phyloP scores from a whole-genome alignment of 2,113 vertebrate genomes.

The Formicarius rufipectus region DNA sequence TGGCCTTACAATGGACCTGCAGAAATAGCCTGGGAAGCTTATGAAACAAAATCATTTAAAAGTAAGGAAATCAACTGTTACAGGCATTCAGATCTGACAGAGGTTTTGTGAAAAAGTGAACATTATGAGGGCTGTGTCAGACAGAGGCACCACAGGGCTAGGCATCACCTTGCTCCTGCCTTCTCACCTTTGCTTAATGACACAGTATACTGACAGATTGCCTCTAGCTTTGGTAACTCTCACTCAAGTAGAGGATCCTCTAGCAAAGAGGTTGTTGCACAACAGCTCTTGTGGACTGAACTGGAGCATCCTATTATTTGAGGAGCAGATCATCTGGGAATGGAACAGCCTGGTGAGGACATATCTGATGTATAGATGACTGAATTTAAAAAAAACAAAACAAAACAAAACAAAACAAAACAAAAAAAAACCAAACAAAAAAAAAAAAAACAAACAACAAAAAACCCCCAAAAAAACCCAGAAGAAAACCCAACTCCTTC shows the following conservation, averaged over 20 bases:
- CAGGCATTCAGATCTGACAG: background rate
- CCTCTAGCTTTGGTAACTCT: background rate
- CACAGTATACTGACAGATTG: background rate
- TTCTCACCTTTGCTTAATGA: background rate
- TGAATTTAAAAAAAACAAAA: background rate
- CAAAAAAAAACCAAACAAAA: too few relatives aligned
- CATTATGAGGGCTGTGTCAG: background rate
- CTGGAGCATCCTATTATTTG: background rate
- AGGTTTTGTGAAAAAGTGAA: background rate
- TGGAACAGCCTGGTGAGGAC: background rate
- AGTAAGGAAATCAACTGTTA: background rate
- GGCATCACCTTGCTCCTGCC: background rate
- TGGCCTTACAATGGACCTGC: background rate
- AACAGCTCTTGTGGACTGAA: background rate
- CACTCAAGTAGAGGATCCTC: background rate
- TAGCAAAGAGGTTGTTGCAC: background rate
- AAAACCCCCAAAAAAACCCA: background rate
- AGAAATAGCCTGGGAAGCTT: background rate
- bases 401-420: background rate
- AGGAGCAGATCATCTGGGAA: background rate
- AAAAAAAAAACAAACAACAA: background rate
- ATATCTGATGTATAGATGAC: background rate
- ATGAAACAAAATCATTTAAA: background rate
- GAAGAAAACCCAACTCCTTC: accelerated
- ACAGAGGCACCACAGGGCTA: too few relatives aligned